phyloP scores from a whole-genome alignment of 2,113 vertebrate genomes.

The Trinectes maculatus region DNA sequence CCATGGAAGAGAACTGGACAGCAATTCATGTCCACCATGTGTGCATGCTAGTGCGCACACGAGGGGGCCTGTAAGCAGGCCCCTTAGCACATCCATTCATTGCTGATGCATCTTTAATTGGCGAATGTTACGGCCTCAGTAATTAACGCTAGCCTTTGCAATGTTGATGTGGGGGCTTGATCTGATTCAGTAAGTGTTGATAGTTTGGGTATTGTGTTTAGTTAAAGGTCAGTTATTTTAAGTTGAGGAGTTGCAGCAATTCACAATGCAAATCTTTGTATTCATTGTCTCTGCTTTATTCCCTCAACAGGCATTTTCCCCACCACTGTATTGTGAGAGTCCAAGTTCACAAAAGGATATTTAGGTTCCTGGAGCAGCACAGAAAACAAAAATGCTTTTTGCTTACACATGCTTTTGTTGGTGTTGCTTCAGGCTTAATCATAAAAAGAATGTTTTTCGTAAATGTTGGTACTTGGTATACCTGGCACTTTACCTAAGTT shows the following conservation, averaged over 20 bases:
- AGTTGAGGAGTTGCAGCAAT: background rate
- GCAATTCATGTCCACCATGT: background rate
- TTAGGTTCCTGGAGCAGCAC: background rate
- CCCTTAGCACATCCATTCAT: constrained; percentile 37
- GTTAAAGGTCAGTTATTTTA: constrained; percentile 65
- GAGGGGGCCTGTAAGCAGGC: background rate
- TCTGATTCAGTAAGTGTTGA: constrained; percentile 52
- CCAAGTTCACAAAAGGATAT: constrained; percentile 15
- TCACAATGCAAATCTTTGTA: constrained; percentile 50
- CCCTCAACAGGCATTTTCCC: constrained; percentile 28
- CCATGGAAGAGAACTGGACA: constrained; percentile 5
- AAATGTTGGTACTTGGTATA: background rate
- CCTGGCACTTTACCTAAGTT: background rate
- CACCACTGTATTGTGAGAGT: background rate
- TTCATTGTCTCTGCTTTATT: constrained; percentile 25
- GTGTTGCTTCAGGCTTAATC: too few relatives aligned
- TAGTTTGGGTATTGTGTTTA: constrained; percentile 47
- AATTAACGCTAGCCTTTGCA: constrained; percentile 33
- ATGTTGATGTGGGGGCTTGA: constrained; percentile 23
- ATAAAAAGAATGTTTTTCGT: background rate
- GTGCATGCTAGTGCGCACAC: constrained; percentile 1
- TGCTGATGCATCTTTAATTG: constrained; percentile 24
- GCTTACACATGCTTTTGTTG: background rate
- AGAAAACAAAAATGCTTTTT: constrained; percentile 15
- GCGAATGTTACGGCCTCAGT: background rate